Evolutionary conservation across 2,888 invertebrate genomes (phyloP).

Genomic region (Boloria euphrosyne): DNA sequence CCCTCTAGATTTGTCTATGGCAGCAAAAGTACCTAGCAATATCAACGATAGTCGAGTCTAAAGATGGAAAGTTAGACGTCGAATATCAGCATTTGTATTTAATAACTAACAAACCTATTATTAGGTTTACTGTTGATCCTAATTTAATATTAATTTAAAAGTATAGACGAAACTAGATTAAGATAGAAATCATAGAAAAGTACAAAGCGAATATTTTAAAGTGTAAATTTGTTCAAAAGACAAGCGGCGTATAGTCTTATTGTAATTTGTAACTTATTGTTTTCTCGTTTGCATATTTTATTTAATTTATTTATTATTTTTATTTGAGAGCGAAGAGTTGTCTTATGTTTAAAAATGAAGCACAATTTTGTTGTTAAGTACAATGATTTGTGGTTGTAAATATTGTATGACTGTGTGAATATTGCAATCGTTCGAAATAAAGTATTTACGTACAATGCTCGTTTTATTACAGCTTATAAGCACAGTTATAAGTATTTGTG

Average conservation of each 20-base stretch:
- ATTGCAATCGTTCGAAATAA: slow-evolving; percentile 78
- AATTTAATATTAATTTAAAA: slow-evolving; percentile 32
- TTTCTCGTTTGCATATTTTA: slow-evolving; percentile 48
- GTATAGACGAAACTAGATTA: slow-evolving; percentile 37
- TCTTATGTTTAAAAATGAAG: slow-evolving; percentile 56
- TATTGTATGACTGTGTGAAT: slow-evolving; percentile 79
- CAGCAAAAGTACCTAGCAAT: slow-evolving; percentile 10
- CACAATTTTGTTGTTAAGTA: slow-evolving; percentile 79
- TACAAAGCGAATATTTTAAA: slow-evolving; percentile 53
- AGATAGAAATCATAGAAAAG: slow-evolving; percentile 60
- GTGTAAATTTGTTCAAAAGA: slow-evolving; percentile 50
- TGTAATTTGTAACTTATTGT: slow-evolving; percentile 49
- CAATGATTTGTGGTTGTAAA: slow-evolving; percentile 74
- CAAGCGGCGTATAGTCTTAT: slow-evolving; percentile 45
- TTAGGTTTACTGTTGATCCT: slow-evolving; percentile 25
- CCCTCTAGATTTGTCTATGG: slow-evolving; percentile 1
- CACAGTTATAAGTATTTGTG: slow-evolving; percentile 2
- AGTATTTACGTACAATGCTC: slow-evolving; percentile 71
- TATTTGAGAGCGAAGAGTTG: slow-evolving; percentile 52
- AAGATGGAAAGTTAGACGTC: slow-evolving; percentile 12
- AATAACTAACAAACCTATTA: slow-evolving; percentile 20
- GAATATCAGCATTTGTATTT: slow-evolving; percentile 28
- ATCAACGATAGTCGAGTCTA: slow-evolving; percentile 18
- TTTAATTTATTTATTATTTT: slow-evolving; percentile 58
- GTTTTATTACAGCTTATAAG: slow-evolving; percentile 37